Evolutionary conservation across 2,113 vertebrate genomes (phyloP).

Genomic region (Murina feae): DNA sequence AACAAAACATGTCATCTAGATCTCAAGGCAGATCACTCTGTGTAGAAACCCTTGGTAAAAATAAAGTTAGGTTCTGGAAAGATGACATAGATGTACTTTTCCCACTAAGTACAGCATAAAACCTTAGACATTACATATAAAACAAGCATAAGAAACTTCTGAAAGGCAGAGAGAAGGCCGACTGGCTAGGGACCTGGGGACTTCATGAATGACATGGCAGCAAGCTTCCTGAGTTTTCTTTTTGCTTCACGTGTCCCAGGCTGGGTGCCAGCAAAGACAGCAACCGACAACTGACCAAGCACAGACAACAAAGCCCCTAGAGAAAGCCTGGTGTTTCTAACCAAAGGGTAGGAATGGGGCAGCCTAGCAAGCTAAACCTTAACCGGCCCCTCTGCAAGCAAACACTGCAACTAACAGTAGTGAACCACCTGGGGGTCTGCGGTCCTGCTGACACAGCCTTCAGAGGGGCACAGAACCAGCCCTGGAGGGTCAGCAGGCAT

Average conservation of each 20-base stretch:
- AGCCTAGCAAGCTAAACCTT: not conserved
- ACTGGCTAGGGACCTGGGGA: too few species aligned
- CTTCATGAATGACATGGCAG: not conserved
- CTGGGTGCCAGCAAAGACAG: not conserved
- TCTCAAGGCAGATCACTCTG: not conserved
- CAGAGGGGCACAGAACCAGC: not conserved
- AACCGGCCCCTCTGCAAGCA: not conserved
- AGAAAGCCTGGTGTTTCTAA: not conserved
- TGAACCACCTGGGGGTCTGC: not conserved
- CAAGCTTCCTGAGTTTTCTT: not conserved
- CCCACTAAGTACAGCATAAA: not conserved
- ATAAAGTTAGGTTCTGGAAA: not conserved
- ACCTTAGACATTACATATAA: not conserved
- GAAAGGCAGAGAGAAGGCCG: not conserved
- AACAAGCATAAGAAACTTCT: not conserved
- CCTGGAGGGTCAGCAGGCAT: fast-evolving
- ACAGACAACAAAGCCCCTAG: not conserved
- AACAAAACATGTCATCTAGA: not conserved
- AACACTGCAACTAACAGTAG: fast-evolving
- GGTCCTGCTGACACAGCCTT: not conserved
- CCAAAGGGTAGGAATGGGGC: not conserved
- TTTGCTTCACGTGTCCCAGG: not conserved
- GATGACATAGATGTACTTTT: not conserved
- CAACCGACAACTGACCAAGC: not conserved
- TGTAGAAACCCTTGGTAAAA: not conserved